Base-by-base conservation (phyloP, 2,888 invertebrate species). In the Himalopsyche japonica region DNA sequence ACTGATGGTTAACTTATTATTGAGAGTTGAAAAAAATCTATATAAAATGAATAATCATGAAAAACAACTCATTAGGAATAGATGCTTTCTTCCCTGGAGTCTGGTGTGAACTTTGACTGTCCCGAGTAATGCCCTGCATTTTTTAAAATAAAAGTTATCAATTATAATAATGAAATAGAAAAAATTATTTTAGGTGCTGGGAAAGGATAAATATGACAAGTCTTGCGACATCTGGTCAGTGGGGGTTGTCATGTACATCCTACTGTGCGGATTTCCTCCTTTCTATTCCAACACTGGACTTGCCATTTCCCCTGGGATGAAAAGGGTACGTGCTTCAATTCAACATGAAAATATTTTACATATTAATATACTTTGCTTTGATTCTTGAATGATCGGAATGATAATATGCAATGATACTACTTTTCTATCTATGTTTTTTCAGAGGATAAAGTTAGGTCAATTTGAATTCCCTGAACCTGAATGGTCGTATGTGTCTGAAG, bases 191-290 rank as follows among this genome's bases (percentile, higher is more conserved):
- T 91, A 99, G 94, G 98, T 99, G 6, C 92, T 99, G 82, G 98
- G 98, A 1, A 97, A 98, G 6, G 98, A 98, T 90, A 99, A 98
- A 89, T 99, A 99, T 90, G 99, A 99, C 92, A 99, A 98, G 90
- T 98, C 98, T 87, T 99, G 99, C 92, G 99, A 99, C 93, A 96
- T 99, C 89, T 99, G 99, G 99, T 98, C 99, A 0, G 92, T 99
- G 85, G 99, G 99, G 30, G 99, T 99, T 37, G 99, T 99, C 87
- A 99, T 99, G 98, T 99, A 99, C 90, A 99, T 99, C 89, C 92
- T 99, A 93, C 93, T 99, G 86, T 99, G 99, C 90, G 99, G 99
- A 0, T 99, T 98, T 91, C 99, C 99, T 10, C 99, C 99, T 0
- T 99, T 99, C 92, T 99, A 99, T 91, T 98, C 98, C 89, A 98